A percentile compares a stretch with the other conserved stretches of the same genome.
phyloP scores from a whole-genome alignment of 2,113 vertebrate genomes.

The Syrrhaptes paradoxus region DNA sequence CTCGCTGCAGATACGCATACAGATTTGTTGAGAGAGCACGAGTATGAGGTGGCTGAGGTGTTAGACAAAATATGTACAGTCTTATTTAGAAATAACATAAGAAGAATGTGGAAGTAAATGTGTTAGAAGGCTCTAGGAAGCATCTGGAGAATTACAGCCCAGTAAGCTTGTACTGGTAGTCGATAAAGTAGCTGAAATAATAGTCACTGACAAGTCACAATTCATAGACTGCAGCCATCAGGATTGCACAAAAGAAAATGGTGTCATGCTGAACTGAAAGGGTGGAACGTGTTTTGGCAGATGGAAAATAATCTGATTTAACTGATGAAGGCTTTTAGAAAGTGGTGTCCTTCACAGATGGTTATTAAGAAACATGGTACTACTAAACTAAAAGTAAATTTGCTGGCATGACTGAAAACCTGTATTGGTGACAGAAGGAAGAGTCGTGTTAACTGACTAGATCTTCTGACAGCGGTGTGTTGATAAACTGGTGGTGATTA shows the following conservation, averaged over 20 bases:
- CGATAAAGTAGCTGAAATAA: not conserved
- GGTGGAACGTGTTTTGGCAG: not conserved
- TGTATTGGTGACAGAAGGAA: not conserved
- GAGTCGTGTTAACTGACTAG: not conserved
- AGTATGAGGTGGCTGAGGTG: not conserved
- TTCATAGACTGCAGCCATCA: not conserved
- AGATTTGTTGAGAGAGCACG: not conserved
- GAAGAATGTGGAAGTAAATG: not conserved
- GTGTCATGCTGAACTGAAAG: not conserved
- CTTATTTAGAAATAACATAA: not conserved
- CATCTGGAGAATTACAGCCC: not conserved
- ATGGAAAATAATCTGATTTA: not conserved
- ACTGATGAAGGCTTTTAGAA: not conserved
- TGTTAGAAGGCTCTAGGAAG: not conserved
- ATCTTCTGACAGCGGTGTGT: not conserved
- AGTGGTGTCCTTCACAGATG: accelerated
- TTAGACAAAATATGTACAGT: not conserved
- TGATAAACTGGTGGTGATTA: not conserved
- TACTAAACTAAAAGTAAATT: not conserved
- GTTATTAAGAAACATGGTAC: not conserved
- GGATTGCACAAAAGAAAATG: not conserved
- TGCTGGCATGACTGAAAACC: not conserved
- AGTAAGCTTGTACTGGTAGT: not conserved
- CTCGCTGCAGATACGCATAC: not conserved
- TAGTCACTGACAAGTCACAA: not conserved